Evolutionary conservation across 2,888 invertebrate species (phyloP), one percentile per base, ranked within the genome.

Genomic region (Caenorhabditis doughertyi): DNA sequence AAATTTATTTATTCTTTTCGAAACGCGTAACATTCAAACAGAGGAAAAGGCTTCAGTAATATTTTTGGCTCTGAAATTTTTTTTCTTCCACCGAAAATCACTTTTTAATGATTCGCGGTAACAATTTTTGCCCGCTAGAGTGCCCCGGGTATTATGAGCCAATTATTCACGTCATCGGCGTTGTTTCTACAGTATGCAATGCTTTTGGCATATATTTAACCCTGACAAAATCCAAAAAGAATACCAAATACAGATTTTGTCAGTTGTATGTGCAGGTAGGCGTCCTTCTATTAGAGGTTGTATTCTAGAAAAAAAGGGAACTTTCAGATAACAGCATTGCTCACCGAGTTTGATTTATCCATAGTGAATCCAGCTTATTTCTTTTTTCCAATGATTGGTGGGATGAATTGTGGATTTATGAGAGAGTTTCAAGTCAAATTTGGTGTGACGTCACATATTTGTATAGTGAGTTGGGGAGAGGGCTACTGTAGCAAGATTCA

Each of bases 341-440:
- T 80, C 7, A 80, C 79, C 7, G 79, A 80, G 44, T 60, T 80
- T n/a, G 64, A 80, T 18, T n/a, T 80, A 1, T 80, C 79, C 0
- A 42, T 80, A 18, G 18, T 73, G 13, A 80, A 72, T 44, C 79
- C 79, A 5, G 72, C 79, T 1, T 80, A 80, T 47, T 80, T 80
- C 18, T 80, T 70, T 42, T 80, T 80, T 55, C 79, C 79, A 44
- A 80, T 80, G 67, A 80, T 73, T 21, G 79, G 79, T 13, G 79
- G 79, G 0, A 80, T 80, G 23, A 73, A 80, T 73, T 80, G 79
- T 55, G 79, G 79, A 53, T 7, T 35, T 0, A 53, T 65, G 53
- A 42, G 70, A 16, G 51, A 32, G 1, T 60, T 47, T 62, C 79
- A 80, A 55, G 55, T 68, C 3, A 7, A 16, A 18, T 73, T 21